Conservation (phyloP, 2,113 vertebrate species). For the Ornithorhynchus anatinus region DNA sequence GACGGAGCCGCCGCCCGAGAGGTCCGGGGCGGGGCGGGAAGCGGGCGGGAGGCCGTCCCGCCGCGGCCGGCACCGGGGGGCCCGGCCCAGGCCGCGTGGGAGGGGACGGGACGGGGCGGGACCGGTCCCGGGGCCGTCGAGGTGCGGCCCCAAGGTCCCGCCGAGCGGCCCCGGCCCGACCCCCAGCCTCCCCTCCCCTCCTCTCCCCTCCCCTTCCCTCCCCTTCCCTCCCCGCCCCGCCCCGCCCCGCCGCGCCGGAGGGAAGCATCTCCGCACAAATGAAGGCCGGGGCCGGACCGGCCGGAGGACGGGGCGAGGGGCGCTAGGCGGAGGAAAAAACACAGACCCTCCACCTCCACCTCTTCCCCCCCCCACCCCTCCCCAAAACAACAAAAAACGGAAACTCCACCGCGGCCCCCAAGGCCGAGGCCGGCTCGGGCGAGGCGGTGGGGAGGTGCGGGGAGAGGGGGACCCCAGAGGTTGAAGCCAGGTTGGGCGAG, state of each 20-base stretch:
- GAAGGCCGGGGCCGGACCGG: neutral
- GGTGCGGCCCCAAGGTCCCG: no score
- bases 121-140: neutral
- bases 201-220: neutral
- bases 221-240: neutral
- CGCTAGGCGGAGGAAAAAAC: no score
- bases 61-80: neutral
- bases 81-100: neutral
- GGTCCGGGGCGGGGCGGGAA: constrained; percentile 46
- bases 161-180: no score
- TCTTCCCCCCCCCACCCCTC: constrained; percentile 24
- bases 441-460: no score
- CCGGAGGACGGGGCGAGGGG: constrained; percentile 32
- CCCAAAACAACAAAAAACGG: no score
- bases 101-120: no score
- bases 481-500: no score
- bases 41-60: constrained; percentile 25
- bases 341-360: no score
- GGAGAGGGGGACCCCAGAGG: no score
- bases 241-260: neutral
- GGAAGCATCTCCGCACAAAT: constrained; percentile 13
- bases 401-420: no score
- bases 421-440: no score
- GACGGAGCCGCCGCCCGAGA: constrained; percentile 49
- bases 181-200: no score